Evolutionary conservation across 2,113 vertebrate species (phyloP), one percentile per base, ranked within the genome.

Genomic region (Redunca redunca): DNA sequence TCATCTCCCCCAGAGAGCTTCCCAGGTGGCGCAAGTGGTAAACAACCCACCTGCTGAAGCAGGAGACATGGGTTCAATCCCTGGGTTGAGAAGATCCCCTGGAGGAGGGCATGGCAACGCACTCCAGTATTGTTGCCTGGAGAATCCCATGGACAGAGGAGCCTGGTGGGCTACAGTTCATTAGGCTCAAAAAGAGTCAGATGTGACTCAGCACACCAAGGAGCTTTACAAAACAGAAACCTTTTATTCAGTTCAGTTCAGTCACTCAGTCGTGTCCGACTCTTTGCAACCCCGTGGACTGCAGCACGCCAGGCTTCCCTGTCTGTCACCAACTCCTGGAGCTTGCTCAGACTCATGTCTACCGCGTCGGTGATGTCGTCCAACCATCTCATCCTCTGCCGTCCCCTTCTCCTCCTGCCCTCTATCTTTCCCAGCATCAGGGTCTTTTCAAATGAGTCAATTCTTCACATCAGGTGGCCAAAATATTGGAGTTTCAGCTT

Each of bases 341-440:
- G n/a, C n/a, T 71, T 71, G n/a, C 64, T 36, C 64, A 71, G 12
- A 71, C n/a, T 36, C n/a, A 71, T 1, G 64, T 23, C n/a, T 21
- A 36, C 23, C 1, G 2, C 36, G n/a, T 36, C 0, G 1, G n/a
- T 71, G 64, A 71, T 71, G n/a, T 19, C 9, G 2, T 71, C 0
- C 64, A 71, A 36, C 64, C 64, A 36, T 71, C 64, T 71, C 64
- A 71, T 71, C n/a, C 64, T 71, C 64, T 71, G 19, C 36, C 5
- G 5, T 71, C 64, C n/a, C 64, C 64, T 71, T 71, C n/a, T 36
- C 17, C 64, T 40, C n/a, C 67, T 36, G 67, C 67, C 67, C 19
- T 71, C 67, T 40, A 23, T 71, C 67, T 71, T 12, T 23, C 19
- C 67, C 67, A 71, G 67, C 67, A 71, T 40, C 67, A 40, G 19